phyloP scores from a whole-genome alignment of 2,113 vertebrate species.

The Microtus richardsoni region DNA sequence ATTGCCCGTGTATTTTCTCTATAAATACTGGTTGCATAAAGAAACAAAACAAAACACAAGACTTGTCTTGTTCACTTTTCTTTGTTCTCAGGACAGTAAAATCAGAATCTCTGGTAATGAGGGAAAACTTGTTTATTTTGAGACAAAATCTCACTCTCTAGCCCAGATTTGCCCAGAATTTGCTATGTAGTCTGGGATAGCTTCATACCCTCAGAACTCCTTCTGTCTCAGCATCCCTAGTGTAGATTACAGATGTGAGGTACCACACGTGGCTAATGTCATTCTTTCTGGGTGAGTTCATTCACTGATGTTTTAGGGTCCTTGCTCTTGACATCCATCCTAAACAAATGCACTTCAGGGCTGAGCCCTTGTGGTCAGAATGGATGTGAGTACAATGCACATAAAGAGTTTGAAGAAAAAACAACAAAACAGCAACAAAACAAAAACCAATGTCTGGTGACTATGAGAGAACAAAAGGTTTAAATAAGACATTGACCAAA shows the following conservation, averaged over 20 bases:
- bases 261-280: neutral
- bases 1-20: neutral
- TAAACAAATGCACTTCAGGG: neutral
- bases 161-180: neutral
- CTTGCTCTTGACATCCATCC: neutral
- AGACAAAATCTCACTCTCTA: neutral
- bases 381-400: neutral
- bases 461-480: neutral
- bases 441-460: fast-evolving
- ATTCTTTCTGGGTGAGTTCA: neutral
- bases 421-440: neutral
- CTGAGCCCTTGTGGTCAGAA: neutral
- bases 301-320: neutral
- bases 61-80: neutral
- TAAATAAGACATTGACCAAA: neutral
- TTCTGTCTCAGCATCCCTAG: neutral
- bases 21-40: neutral
- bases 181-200: too few species aligned
- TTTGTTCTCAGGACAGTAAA: neutral
- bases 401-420: neutral
- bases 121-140: neutral
- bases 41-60: neutral
- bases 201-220: neutral
- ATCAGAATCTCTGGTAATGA: neutral
- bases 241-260: neutral